Conservation (phyloP, 1,140 invertebrate genomes). For the Calliphora vicina region DNA sequence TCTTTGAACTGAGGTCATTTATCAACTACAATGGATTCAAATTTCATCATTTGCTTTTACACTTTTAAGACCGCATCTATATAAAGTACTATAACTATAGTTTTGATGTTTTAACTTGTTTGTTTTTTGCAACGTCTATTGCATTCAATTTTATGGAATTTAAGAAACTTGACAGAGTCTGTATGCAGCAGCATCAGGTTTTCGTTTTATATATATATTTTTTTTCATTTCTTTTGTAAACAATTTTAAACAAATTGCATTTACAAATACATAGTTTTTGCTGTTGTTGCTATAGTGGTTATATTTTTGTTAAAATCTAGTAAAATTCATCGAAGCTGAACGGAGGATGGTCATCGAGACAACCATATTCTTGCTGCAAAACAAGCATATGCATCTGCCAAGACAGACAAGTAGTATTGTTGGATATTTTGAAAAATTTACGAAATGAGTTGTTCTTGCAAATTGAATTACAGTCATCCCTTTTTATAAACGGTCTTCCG, state of each 20-base stretch:
- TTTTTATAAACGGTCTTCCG: too few species aligned
- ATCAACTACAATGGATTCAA: neutral
- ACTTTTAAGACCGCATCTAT: too few species aligned
- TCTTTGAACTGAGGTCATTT: constrained; percentile 9
- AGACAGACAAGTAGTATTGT: neutral
- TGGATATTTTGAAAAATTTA: neutral
- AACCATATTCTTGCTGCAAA: neutral
- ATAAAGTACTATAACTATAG: neutral
- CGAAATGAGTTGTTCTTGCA: neutral
- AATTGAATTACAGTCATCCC: neutral
- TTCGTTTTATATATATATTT: too few species aligned
- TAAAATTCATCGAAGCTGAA: neutral
- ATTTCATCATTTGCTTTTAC: neutral
- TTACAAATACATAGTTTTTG: neutral
- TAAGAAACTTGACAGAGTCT: neutral
- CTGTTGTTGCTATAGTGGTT: too few species aligned
- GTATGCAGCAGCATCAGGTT: neutral
- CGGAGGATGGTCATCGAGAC: constrained; percentile 5
- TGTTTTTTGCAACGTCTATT: neutral
- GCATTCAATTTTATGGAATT: neutral
- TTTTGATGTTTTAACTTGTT: neutral
- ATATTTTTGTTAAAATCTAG: neutral
- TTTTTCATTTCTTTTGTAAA: neutral
- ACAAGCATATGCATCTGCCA: neutral
- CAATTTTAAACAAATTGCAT: neutral